Evolutionary conservation across 2,888 invertebrate genomes (phyloP), one percentile per base, ranked within the genome.

Genomic region (Euzetes globulus): DNA sequence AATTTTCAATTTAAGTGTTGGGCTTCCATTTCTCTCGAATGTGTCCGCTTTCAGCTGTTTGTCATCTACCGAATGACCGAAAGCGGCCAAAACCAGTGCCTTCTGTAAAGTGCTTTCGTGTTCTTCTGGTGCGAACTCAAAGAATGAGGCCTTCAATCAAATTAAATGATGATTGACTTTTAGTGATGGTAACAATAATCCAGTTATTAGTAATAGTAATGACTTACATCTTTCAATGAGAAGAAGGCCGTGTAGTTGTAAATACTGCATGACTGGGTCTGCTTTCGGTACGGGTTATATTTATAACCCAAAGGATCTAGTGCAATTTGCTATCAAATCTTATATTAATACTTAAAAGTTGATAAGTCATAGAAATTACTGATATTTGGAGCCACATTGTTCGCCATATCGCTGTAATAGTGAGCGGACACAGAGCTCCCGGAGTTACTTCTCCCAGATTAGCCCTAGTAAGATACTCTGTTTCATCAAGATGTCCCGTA

Each of bases 391-490:
- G 4, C 41, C 68, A 68, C 68, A 68, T 68, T 19, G 41, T 3
- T 5, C n/a, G 2, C 3, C 41, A 45, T n/a, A 68, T 45, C 1
- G 37, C 1, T 22, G 68, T 68, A 1, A 41, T 45, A 45, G 5
- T 11, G 2, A 68, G 41, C 9, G 41, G 41, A 17, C 76, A 78
- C 27, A 72, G 37, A 1, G 76, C 74, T 50, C 77, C 76, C 11
- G 78, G 74, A 25, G 71, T 75, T 3, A 77, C 77, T 74, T 78
- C 78, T 55, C 78, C 78, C 22, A 70, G 63, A 73, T 78, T 78
- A 22, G 77, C 77, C 63, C 75, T 75, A 0, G 77, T 75, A 70
- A 72, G 73, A 52, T 60, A 78, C 33, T 78, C 78, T 19, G 63
- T 17, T 29, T 73, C 75, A 17, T 75, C 71, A 13, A 60, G 58